phyloP scores from a whole-genome alignment of 2,797 vertebrate species.

The Arnoldichthys spilopterus region DNA sequence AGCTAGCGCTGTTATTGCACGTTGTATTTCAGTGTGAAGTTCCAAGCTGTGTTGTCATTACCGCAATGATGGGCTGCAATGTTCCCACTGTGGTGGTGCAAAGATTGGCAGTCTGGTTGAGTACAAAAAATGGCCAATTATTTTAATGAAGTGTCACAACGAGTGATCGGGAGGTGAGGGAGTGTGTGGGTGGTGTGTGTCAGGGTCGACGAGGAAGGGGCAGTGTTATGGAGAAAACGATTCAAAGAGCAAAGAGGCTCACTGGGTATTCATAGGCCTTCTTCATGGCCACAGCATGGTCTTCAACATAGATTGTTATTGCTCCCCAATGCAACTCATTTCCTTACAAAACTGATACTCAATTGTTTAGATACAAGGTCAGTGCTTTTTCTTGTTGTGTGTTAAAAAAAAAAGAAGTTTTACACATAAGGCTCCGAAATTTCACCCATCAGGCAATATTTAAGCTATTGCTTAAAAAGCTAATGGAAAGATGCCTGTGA shows the following conservation, averaged over 20 bases:
- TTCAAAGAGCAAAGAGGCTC: constrained; percentile 37
- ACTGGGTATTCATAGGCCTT: not conserved
- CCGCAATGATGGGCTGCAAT: constrained; percentile 55
- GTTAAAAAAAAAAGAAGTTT: not conserved
- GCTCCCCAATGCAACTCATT: constrained; percentile 2
- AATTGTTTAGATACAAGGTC: constrained; percentile 10
- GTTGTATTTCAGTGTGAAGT: constrained; percentile 35
- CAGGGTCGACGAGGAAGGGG: constrained; percentile 56
- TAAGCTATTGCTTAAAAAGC: too few relatives aligned
- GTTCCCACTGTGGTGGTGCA: constrained; percentile 66
- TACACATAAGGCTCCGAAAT: not conserved
- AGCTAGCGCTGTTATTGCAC: constrained; percentile 31
- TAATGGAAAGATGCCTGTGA: not conserved
- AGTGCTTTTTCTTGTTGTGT: not conserved
- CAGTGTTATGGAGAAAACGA: constrained; percentile 51
- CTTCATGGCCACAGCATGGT: not conserved
- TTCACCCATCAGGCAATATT: not conserved
- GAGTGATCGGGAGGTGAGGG: constrained; percentile 71
- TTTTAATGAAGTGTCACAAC: constrained; percentile 81
- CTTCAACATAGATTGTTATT: not conserved
- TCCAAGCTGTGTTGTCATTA: constrained; percentile 62
- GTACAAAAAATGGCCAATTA: constrained; percentile 78
- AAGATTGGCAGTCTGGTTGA: constrained; percentile 70
- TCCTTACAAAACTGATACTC: not conserved
- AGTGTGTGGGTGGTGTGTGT: constrained; percentile 65